phyloP scores from a whole-genome alignment of 2,888 invertebrate genomes.

The Nomada lathburiana region DNA sequence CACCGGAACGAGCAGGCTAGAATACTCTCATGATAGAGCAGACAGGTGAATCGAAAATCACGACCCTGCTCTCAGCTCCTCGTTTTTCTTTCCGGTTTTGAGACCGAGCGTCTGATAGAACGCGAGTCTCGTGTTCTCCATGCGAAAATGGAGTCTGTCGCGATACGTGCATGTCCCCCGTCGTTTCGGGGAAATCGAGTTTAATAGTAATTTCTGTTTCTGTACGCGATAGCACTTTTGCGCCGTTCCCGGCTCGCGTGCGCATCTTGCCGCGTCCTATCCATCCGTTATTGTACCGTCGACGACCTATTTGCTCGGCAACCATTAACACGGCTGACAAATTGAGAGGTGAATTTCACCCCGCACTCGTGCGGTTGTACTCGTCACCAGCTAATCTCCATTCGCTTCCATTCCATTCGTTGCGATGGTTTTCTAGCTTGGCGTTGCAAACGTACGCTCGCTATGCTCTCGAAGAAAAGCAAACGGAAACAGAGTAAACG shows the following conservation, averaged over 20 bases:
- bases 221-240: slow-evolving; percentile 38
- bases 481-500: too few species aligned
- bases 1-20: neutral
- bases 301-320: slow-evolving; percentile 39
- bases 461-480: too few species aligned
- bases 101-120: neutral
- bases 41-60: neutral
- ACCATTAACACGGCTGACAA: slow-evolving; percentile 46
- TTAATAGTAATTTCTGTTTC: slow-evolving; percentile 52
- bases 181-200: slow-evolving; percentile 45
- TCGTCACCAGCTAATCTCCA: slow-evolving; percentile 20
- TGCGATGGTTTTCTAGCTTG: slow-evolving; percentile 32
- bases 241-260: neutral
- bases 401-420: slow-evolving; percentile 1
- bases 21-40: neutral
- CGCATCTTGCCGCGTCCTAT: slow-evolving; percentile 31
- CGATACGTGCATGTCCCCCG: slow-evolving; percentile 5
- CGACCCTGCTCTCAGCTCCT: neutral
- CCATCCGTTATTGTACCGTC: slow-evolving; percentile 43
- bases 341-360: slow-evolving; percentile 39
- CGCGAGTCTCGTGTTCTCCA: slow-evolving; percentile 5
- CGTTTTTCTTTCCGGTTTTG: slow-evolving; percentile 9
- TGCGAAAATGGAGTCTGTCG: slow-evolving; percentile 19
- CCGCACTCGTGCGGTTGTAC: neutral
- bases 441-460: slow-evolving; percentile 8